phyloP scores from a whole-genome alignment of 1,140 invertebrate species.

The Calliphora vicina region DNA sequence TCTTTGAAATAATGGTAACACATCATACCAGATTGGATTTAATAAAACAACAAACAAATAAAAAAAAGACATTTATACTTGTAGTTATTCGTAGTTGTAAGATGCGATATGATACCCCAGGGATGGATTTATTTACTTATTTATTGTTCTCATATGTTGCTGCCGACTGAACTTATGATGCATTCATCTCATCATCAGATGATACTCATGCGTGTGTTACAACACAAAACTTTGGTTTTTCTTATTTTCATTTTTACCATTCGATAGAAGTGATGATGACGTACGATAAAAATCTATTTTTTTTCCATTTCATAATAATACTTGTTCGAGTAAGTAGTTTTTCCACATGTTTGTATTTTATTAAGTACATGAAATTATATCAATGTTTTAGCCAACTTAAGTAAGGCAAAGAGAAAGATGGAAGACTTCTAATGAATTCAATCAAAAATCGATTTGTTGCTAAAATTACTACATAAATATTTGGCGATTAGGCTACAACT shows the following conservation, averaged over 20 bases:
- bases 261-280: background rate
- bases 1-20: background rate
- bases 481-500: conserved; percentile 6
- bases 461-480: conserved; percentile 15
- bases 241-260: background rate
- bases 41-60: background rate
- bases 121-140: background rate
- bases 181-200: background rate
- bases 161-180: background rate
- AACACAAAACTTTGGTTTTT: background rate
- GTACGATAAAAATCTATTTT: background rate
- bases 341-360: background rate
- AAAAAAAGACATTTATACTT: background rate
- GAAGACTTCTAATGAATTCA: conserved; percentile 58
- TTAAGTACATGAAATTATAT: background rate
- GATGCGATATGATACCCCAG: background rate
- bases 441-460: conserved; percentile 62
- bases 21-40: background rate
- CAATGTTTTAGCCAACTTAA: background rate
- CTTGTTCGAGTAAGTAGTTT: background rate
- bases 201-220: no score
- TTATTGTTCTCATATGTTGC: background rate
- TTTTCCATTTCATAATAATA: no score
- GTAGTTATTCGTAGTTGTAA: background rate
- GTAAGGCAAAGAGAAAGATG: background rate